Evolutionary conservation across 2,797 vertebrate species (phyloP).

Genomic region (Rallus crepitans): DNA sequence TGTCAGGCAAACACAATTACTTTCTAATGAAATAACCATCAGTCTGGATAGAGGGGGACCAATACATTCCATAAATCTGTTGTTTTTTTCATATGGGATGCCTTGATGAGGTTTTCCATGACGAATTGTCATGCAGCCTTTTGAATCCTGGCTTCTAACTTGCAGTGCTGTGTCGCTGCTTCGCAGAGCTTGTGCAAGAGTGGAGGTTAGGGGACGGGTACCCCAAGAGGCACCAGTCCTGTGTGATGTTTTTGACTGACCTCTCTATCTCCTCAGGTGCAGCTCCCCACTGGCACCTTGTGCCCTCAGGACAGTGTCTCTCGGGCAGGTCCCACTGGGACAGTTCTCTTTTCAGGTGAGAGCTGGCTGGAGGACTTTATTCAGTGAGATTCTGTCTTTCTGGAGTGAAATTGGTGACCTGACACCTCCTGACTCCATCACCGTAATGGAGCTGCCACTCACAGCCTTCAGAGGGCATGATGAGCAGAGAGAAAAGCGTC

Average conservation of each 20-base stretch:
- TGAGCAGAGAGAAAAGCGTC: not conserved
- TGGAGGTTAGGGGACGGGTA: not conserved
- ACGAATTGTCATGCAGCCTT: not conserved
- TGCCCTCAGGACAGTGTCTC: not conserved
- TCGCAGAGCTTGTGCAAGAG: accelerated
- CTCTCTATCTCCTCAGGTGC: accelerated
- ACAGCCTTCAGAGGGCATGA: not conserved
- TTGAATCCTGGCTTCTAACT: not conserved
- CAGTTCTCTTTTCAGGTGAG: not conserved
- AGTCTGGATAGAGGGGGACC: not conserved
- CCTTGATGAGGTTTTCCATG: not conserved
- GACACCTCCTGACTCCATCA: accelerated
- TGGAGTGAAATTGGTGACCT: accelerated
- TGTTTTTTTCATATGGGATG: not conserved
- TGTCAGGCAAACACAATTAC: not conserved
- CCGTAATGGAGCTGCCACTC: not conserved
- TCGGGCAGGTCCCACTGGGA: not conserved
- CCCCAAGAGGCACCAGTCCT: not conserved
- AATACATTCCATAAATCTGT: not conserved
- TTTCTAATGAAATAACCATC: not conserved
- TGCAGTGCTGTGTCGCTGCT: not conserved
- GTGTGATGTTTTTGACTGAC: not conserved
- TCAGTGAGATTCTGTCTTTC: not conserved
- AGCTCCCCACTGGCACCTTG: not conserved
- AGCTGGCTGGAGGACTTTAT: not conserved